phyloP scores from a whole-genome alignment of 2,113 vertebrate genomes.

The Alectura lathami region DNA sequence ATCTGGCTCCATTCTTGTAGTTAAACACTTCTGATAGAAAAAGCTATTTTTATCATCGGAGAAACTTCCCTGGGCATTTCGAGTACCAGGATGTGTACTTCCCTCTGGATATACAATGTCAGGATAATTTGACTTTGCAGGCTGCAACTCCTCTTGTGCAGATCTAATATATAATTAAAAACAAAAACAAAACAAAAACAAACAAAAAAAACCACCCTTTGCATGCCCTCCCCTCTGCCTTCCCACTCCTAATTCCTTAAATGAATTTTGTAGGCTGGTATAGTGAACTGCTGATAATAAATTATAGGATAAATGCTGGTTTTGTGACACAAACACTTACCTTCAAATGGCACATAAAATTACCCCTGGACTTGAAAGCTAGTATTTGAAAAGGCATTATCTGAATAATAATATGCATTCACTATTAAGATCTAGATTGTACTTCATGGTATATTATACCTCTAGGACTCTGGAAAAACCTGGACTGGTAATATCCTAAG shows the following conservation, averaged over 20 bases:
- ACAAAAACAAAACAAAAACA: neutral
- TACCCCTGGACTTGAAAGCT: neutral
- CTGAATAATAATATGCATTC: neutral
- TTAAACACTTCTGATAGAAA: neutral
- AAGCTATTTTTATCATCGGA: neutral
- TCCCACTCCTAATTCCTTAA: neutral
- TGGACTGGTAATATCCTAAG: neutral
- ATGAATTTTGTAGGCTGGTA: neutral
- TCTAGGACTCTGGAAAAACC: neutral
- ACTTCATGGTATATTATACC: neutral
- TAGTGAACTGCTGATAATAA: neutral
- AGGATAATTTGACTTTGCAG: neutral
- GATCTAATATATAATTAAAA: neutral
- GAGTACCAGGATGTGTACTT: neutral
- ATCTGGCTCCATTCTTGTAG: neutral
- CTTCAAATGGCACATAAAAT: neutral
- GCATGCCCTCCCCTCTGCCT: no score
- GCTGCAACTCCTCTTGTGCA: neutral
- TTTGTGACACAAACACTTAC: neutral
- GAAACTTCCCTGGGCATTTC: neutral
- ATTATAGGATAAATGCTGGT: neutral
- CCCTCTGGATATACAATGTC: neutral
- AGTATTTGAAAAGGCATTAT: neutral
- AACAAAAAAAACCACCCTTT: neutral
- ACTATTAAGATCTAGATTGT: neutral